These are phyloP conservation scores for Desmophyllum pertusum DNA, from an alignment of 92 coral and sea anemone genomes.

Conservation along the genomic window DNA sequence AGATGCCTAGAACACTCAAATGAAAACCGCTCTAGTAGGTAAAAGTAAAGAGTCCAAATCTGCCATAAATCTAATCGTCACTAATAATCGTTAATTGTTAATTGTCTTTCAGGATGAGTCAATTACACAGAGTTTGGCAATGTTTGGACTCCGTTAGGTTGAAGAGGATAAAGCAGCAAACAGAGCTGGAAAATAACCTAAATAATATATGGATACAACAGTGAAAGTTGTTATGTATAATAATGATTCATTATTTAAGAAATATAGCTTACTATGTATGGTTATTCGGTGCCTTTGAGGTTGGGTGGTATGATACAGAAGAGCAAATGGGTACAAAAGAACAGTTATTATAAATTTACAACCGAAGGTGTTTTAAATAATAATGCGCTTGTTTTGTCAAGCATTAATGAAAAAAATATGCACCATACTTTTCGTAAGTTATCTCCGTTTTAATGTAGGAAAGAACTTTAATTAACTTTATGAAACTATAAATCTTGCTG, in stretches of 20 bases:
- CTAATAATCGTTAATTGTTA: neutral
- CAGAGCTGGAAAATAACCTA: slow-evolving; percentile 4
- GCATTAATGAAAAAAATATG: neutral
- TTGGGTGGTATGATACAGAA: neutral
- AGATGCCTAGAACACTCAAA: too few species aligned
- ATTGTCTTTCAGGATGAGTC: slow-evolving; percentile 76
- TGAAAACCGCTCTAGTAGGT: too few species aligned
- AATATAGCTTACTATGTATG: neutral
- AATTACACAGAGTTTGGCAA: slow-evolving; percentile 85
- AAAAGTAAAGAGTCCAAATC: too few species aligned
- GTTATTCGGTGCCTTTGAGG: neutral
- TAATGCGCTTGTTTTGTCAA: neutral
- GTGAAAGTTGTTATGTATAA: neutral
- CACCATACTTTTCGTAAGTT: too few species aligned
- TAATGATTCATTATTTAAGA: neutral
- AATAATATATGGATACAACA: neutral
- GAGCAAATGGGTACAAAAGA: neutral
- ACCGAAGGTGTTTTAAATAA: neutral
- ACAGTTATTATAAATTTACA: neutral
- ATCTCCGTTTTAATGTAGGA: neutral
- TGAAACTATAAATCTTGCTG: too few species aligned
- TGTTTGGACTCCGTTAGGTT: slow-evolving; percentile 81
- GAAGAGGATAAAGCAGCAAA: slow-evolving; percentile 27
- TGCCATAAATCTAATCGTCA: neutral
- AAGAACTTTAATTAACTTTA: too few species aligned